Percentiles rank a stretch among this genome's conserved stretches.
phyloP scores from a whole-genome alignment of 1,140 invertebrate genomes.

The Neodiprion pinetum region DNA sequence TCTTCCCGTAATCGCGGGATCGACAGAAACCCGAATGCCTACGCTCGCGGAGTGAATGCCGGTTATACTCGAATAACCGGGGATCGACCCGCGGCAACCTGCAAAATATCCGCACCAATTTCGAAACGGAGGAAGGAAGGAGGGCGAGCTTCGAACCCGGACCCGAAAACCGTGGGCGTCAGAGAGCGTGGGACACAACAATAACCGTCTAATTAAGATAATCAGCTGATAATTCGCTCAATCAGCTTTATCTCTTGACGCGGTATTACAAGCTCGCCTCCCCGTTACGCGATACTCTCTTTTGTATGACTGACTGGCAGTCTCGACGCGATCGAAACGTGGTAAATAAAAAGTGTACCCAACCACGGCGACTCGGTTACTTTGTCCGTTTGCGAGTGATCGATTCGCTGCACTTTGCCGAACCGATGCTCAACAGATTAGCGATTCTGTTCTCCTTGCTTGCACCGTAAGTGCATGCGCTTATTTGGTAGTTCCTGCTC shows the following conservation, averaged over 20 bases:
- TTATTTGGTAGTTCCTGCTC: too few species aligned
- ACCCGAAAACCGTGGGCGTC: not conserved
- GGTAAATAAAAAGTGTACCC: too few species aligned
- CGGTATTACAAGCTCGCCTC: not conserved
- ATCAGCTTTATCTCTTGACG: not conserved
- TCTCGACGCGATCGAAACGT: too few species aligned
- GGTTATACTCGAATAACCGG: not conserved
- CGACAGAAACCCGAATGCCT: not conserved
- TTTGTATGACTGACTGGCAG: too few species aligned
- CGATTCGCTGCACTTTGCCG: too few species aligned
- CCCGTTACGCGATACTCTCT: not conserved
- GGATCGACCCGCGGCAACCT: not conserved
- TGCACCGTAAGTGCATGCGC: too few species aligned
- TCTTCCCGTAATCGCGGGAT: not conserved
- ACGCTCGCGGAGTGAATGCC: too few species aligned
- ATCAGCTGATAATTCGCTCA: not conserved
- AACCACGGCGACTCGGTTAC: too few species aligned
- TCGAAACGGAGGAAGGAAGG: not conserved
- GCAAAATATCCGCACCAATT: not conserved
- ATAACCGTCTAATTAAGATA: not conserved
- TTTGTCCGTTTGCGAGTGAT: too few species aligned
- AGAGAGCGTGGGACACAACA: not conserved
- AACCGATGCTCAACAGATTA: too few species aligned
- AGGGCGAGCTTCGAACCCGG: conserved; percentile 1
- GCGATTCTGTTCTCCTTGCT: too few species aligned